Evolutionary conservation across 2,888 invertebrate species (phyloP).

Genomic region (Apamea anceps): DNA sequence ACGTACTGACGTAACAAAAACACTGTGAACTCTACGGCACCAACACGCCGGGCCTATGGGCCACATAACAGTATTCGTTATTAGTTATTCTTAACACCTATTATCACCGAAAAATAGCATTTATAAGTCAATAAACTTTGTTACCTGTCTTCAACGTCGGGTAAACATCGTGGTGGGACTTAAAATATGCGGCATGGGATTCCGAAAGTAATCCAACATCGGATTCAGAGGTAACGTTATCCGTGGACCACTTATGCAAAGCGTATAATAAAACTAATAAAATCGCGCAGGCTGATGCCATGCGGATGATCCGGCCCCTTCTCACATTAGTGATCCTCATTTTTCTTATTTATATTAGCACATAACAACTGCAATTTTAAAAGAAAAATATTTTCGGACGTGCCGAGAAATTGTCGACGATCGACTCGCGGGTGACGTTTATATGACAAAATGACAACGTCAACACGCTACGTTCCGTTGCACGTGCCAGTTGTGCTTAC

Average conservation of each 20-base stretch:
- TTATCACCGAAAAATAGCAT: conserved; percentile 31
- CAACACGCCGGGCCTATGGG: conserved; percentile 72
- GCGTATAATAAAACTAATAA: conserved; percentile 91
- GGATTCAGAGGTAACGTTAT: conserved; percentile 76
- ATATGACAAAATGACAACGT: conserved; percentile 69
- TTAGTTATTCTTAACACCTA: conserved; percentile 52
- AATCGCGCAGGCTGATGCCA: conserved; percentile 87
- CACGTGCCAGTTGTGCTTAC: neutral
- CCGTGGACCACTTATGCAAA: conserved; percentile 90
- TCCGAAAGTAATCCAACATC: conserved; percentile 70
- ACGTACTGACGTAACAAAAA: conserved; percentile 72
- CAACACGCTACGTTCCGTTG: conserved; percentile 66
- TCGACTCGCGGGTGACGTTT: conserved; percentile 65
- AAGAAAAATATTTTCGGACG: conserved; percentile 40
- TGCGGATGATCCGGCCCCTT: conserved; percentile 90
- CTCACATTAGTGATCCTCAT: conserved; percentile 92
- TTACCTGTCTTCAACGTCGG: conserved; percentile 84
- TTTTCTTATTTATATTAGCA: conserved; percentile 68
- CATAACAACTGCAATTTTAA: conserved; percentile 70
- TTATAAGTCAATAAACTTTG: conserved; percentile 45
- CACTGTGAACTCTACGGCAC: conserved; percentile 62
- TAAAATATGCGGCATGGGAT: conserved; percentile 74
- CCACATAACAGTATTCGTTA: conserved; percentile 75
- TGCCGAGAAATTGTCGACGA: conserved; percentile 66
- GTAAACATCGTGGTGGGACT: conserved; percentile 83